phyloP scores from a whole-genome alignment of 2,113 vertebrate species.

The Notechis scutatus region DNA sequence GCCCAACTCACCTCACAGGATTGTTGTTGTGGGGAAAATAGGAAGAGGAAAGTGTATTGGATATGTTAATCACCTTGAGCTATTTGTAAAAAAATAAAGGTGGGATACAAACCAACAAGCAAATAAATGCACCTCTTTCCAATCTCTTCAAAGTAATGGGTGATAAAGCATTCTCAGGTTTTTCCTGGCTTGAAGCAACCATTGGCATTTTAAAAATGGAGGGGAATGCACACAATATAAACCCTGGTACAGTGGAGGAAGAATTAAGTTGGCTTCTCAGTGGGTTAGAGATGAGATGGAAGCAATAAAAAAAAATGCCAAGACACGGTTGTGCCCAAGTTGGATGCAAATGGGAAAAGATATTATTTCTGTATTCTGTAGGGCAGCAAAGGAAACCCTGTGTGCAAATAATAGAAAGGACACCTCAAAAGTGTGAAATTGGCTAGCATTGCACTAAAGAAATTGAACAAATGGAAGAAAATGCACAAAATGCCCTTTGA shows the following conservation, averaged over 20 bases:
- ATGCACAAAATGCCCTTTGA: neutral
- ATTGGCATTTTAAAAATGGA: neutral
- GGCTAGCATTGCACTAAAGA: neutral
- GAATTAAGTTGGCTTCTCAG: neutral
- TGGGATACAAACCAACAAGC: neutral
- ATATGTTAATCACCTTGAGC: neutral
- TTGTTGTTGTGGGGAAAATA: neutral
- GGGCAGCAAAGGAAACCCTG: neutral
- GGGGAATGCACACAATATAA: neutral
- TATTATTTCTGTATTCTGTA: neutral
- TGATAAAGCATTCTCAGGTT: neutral
- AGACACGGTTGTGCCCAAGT: neutral
- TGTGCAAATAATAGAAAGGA: neutral
- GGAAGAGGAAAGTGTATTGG: neutral
- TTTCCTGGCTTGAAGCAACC: neutral
- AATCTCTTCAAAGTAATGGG: neutral
- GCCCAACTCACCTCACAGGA: neutral
- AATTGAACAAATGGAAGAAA: neutral
- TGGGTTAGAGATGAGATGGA: neutral
- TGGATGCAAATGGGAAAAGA: neutral
- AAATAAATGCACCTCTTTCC: neutral
- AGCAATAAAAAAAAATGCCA: neutral
- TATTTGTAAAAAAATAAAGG: neutral
- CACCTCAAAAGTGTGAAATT: neutral
- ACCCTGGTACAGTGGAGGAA: neutral